Percentiles rank a stretch among this genome's conserved stretches.
Evolutionary conservation across 1,140 invertebrate genomes (phyloP).

Genomic region (Papilio dardanus): DNA sequence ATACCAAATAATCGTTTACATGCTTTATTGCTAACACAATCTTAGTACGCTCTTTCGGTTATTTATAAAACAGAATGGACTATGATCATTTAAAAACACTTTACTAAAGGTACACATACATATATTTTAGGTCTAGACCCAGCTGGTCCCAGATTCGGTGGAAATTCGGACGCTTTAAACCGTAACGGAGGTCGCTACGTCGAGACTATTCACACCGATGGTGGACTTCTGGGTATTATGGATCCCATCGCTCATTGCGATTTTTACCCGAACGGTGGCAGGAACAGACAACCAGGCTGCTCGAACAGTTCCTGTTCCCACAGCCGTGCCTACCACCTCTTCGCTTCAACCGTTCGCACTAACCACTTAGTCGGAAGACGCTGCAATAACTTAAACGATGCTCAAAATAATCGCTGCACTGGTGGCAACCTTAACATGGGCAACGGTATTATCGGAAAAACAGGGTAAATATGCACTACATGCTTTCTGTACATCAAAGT

Average conservation of each 20-base stretch:
- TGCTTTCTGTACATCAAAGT: neutral
- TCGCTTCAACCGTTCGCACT: constrained; percentile 59
- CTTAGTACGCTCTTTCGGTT: neutral
- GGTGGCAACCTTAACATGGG: constrained; percentile 24
- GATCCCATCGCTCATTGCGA: constrained; percentile 84
- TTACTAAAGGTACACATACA: neutral
- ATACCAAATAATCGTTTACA: neutral
- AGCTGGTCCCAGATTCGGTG: constrained; percentile 74
- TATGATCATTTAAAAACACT: neutral
- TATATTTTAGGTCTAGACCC: constrained; percentile 78
- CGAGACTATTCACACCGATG: constrained; percentile 86
- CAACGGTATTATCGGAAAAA: constrained; percentile 15
- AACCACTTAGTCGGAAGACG: constrained; percentile 59
- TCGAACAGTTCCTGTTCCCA: constrained; percentile 65
- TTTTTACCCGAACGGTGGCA: constrained; percentile 87
- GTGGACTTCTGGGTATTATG: constrained; percentile 68
- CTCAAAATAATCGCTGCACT: constrained; percentile 31
- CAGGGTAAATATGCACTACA: neutral
- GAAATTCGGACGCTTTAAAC: constrained; percentile 78
- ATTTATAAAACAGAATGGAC: neutral
- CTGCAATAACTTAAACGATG: constrained; percentile 9
- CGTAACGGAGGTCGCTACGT: constrained; percentile 83
- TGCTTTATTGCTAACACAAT: neutral
- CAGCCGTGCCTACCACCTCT: constrained; percentile 57
- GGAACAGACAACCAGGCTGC: constrained; percentile 84